Conservation (phyloP, 2,797 vertebrate species). For the Lepilemur septentrionalis region DNA sequence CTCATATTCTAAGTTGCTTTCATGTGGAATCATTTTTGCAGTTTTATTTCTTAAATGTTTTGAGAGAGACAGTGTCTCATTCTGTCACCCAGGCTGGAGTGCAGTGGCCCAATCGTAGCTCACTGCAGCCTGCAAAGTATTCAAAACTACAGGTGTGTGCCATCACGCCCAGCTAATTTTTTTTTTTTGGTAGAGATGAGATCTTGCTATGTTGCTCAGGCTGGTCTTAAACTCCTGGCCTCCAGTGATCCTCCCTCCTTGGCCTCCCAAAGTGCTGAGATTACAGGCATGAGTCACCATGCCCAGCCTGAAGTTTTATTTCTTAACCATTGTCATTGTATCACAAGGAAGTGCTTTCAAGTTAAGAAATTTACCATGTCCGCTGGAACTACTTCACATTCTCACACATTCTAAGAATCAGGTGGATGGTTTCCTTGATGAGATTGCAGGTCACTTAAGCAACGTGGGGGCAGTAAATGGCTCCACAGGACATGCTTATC, state of each 20-base stretch:
- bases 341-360: conserved; percentile 42
- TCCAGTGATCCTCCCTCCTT: neutral
- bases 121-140: neutral
- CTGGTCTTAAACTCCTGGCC: neutral
- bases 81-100: neutral
- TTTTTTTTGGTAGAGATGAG: neutral
- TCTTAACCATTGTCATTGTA: neutral
- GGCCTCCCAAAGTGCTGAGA: neutral
- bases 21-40: neutral
- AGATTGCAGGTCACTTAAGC: neutral
- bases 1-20: neutral
- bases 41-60: neutral
- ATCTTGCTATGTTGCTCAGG: neutral
- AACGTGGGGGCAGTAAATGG: neutral
- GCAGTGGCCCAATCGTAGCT: neutral
- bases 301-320: neutral
- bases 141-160: neutral
- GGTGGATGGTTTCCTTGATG: neutral
- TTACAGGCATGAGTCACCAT: neutral
- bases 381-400: neutral
- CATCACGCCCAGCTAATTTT: neutral
- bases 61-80: neutral
- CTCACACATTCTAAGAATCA: conserved; percentile 9
- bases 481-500: neutral
- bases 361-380: neutral